These are phyloP conservation scores for Litocranius walleri DNA, from an alignment of 2,113 vertebrate species.

Conservation along the genomic window DNA sequence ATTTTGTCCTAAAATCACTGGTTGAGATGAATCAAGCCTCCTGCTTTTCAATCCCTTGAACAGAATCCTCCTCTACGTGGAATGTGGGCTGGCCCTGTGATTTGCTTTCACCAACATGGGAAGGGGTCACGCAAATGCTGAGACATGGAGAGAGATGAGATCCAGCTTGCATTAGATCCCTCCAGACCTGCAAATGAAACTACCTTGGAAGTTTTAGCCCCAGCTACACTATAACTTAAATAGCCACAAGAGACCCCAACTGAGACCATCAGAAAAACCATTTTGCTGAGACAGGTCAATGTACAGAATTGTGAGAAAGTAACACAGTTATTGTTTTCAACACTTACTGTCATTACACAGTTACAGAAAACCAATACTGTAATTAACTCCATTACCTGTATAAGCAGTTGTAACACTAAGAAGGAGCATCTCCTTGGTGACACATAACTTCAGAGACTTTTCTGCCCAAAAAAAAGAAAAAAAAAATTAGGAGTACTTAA, in stretches of 20 bases:
- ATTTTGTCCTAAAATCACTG: background rate
- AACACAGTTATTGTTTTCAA: background rate
- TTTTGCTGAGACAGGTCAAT: background rate
- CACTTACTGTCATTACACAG: background rate
- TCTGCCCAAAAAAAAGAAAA: constrained; percentile 78
- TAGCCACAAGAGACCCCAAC: background rate
- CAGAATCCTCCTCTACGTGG: background rate
- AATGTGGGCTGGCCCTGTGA: background rate
- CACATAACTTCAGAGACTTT: constrained; percentile 87
- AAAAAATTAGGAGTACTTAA: background rate
- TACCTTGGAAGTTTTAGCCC: background rate
- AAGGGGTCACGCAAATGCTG: background rate
- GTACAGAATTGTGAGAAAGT: background rate
- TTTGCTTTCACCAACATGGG: background rate
- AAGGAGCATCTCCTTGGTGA: constrained; percentile 94
- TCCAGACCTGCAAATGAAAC: background rate
- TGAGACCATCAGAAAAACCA: background rate
- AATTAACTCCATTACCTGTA: constrained; percentile 84
- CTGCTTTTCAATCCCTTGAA: rapidly evolving
- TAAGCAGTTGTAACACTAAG: constrained; percentile 93
- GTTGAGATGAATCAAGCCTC: background rate
- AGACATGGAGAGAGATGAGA: background rate
- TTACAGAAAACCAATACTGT: background rate
- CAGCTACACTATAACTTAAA: background rate
- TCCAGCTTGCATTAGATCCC: background rate